Evolutionary conservation across 2,113 vertebrate genomes (phyloP), one percentile per base, ranked within the genome.

Genomic region (Diadophis punctatus): DNA sequence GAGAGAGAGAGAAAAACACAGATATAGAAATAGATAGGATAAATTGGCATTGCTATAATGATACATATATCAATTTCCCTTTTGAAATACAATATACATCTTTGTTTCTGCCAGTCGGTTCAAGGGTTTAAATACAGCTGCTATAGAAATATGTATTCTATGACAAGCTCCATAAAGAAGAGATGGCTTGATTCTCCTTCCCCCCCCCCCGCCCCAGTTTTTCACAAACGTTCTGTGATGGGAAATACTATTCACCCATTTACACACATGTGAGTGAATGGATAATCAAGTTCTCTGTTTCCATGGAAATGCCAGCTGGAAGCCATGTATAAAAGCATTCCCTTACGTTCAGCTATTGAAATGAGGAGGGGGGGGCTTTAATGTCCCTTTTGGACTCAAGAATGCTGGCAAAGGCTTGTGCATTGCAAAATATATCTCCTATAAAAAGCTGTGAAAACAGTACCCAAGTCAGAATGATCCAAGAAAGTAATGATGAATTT

Each of bases 241-340:
- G 34, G 74, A 89, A 92, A 92, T 92, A 25, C 80, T 86, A 63
- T 93, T 93, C 92, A 80, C 74, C 34, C 74, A 93, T 90, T 93
- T 93, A 34, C 80, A 90, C 80, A 55, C 80, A 89, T 93, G 55
- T 93, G 92, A 90, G 55, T 90, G 88, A 93, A 93, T 93, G 55
- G 92, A 93, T 90, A 93, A 93, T 90, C 88, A 90, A 63, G 88
- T 52, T 52, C 92, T 90, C 88, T 53, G 92, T 93, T 93, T 93
- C 92, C 92, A 93, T 93, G 92, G 92, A 93, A 93, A 90, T 93
- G 88, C 74, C 48, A 85, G 88, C 68, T 63, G 80, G 88, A 93
- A 86, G n/a, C n/a, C n/a, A 55, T 86, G 55, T 25, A 60, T 90
- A 93, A 63, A 93, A 90, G 88, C 88, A 86, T 90, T 90, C 34